Base-by-base conservation (phyloP, 2,797 vertebrate species). In the Lutjanus campechanus region DNA sequence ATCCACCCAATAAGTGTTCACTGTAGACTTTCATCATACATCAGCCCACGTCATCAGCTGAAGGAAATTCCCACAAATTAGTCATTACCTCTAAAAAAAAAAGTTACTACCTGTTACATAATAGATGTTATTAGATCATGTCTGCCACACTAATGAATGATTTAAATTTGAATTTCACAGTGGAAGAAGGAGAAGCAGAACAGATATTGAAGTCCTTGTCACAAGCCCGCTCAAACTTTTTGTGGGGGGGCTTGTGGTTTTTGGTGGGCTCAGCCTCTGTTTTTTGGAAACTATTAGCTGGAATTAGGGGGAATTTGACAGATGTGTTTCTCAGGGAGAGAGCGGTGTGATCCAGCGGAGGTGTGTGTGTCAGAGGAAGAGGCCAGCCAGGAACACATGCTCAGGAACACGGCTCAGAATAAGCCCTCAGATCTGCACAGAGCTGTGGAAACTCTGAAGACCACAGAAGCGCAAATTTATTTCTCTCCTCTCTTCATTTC, bases 281-380 rank as follows among this genome's bases (percentile, higher is more conserved):
- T 80, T 91, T 89, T 91, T 89, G 83, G 84, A 89, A 91, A 91
- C 84, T 87, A 88, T 93, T 89, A 81, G 90, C 44, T 84, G 71
- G 84, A 90, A 85, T 89, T 91, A 84, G 63, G 47, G 73, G 69
- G 73, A 79, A 79, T 85, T 83, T 91, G 85, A 94, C 91, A 90
- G 89, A 93, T 87, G 87, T 88, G 69, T 79, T 76, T 85, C 80
- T 85, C 56, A 59, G 83, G 59, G 70, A 87, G 71, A 86, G 71
- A 86, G 83, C 64, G 75, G 75, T 54, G 83, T 72, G 84, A 85
- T 89, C 85, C 87, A 86, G 79, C 66, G 82, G 81, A 61, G 69
- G 77, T 78, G 68, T 65, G 46, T 65, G 73, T 67, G 69, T 75
- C 65, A 72, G 64, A 69, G 74, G 68, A 41, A 65, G 75, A 77